These are phyloP conservation scores for Vespertilio murinus DNA, from an alignment of 2,797 vertebrate genomes.

Conservation along the genomic window DNA sequence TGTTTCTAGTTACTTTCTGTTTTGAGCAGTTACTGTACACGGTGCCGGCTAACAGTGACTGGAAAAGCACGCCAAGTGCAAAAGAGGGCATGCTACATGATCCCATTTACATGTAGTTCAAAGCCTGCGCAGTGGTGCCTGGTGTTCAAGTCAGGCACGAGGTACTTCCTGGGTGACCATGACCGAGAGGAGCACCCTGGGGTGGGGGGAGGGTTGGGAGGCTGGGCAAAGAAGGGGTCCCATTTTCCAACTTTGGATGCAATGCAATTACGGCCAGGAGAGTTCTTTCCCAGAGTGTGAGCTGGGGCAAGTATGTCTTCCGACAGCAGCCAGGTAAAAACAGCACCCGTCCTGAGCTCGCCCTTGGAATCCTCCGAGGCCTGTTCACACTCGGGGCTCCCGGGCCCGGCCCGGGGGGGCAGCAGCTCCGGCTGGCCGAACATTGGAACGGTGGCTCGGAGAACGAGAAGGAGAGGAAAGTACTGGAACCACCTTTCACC, in stretches of 20 bases:
- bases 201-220: background rate
- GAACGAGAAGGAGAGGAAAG: slow-evolving; percentile 29
- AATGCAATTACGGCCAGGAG: background rate
- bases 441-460: background rate
- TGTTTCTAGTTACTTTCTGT: background rate
- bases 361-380: slow-evolving; percentile 30
- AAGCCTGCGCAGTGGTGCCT: background rate
- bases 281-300: background rate
- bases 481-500: slow-evolving; percentile 53
- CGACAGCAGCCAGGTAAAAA: background rate
- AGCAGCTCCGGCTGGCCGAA: background rate
- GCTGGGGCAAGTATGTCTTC: background rate
- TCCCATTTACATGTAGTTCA: background rate
- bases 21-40: background rate
- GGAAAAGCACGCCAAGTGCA: background rate
- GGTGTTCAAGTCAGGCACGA: background rate
- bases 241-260: background rate
- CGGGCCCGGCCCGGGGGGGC: background rate
- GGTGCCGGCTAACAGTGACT: background rate
- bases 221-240: background rate
- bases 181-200: background rate
- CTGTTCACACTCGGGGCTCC: background rate
- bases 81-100: background rate
- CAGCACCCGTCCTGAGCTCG: background rate
- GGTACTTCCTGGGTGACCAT: background rate